phyloP scores from a whole-genome alignment of 2,113 vertebrate species.

The Marcusenius ussheri region DNA sequence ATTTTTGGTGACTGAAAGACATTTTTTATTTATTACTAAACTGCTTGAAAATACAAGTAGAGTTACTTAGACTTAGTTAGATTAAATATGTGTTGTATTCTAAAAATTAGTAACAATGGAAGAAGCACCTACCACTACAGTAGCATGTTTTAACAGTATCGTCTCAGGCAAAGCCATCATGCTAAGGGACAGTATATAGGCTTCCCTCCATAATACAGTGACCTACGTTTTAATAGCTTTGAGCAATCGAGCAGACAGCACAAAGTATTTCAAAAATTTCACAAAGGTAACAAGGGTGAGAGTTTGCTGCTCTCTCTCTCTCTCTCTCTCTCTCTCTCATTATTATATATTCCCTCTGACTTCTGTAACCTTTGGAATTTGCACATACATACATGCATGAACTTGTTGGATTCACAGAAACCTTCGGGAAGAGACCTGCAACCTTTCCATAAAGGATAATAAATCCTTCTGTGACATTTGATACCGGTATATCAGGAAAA shows the following conservation, averaged over 20 bases:
- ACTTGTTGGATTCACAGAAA: slow-evolving; percentile 19
- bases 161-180: background rate
- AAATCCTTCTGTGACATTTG: slow-evolving; percentile 3
- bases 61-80: background rate
- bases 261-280: slow-evolving; percentile 4
- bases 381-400: slow-evolving; percentile 15
- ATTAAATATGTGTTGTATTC: background rate
- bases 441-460: background rate
- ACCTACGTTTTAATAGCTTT: background rate
- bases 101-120: background rate
- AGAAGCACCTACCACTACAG: background rate
- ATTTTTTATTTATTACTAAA: background rate
- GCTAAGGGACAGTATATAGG: background rate
- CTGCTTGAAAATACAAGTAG: background rate
- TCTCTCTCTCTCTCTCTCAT: background rate
- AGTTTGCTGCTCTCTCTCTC: background rate
- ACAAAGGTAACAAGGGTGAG: background rate
- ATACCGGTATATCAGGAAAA: background rate
- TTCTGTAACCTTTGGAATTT: slow-evolving; percentile 23
- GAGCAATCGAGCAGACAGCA: background rate
- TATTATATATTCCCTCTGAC: slow-evolving; percentile 4
- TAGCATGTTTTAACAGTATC: background rate
- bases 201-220: background rate
- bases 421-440: slow-evolving; percentile 4
- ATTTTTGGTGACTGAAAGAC: background rate